Conservation (phyloP, 2,888 invertebrate species). For the Eupithecia dodoneata region DNA sequence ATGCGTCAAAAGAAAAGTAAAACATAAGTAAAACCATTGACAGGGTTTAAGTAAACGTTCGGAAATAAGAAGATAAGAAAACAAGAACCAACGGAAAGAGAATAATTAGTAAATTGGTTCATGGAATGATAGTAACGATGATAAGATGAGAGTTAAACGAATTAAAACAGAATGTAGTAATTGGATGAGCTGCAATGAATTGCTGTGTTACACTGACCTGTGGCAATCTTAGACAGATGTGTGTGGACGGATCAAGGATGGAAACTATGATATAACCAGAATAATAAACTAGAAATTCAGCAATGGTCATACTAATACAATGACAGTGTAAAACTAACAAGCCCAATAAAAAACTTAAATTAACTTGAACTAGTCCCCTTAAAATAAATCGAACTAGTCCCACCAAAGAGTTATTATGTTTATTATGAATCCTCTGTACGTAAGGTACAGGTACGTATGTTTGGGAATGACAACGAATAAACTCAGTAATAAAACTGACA, state of each 20-base stretch:
- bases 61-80: conserved; percentile 54
- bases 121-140: conserved; percentile 31
- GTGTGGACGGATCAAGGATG: conserved; percentile 1
- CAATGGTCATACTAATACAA: not conserved
- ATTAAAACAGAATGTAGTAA: conserved; percentile 17
- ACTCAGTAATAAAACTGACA: not conserved
- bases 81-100: conserved; percentile 48
- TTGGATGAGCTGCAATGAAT: conserved; percentile 34
- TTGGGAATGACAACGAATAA: not conserved
- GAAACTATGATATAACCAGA: not conserved
- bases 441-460: not conserved
- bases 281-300: not conserved
- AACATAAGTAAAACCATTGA: not conserved
- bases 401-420: not conserved
- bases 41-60: conserved; percentile 3
- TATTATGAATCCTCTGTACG: not conserved
- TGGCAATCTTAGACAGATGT: not conserved
- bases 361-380: not conserved
- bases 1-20: not conserved
- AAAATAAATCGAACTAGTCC: not conserved
- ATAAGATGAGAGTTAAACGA: conserved; percentile 36
- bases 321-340: not conserved
- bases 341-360: not conserved
- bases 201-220: conserved; percentile 23
- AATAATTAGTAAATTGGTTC: conserved; percentile 43